These are phyloP conservation scores for Turritopsis dohrnii DNA, from an alignment of 30 jellyfish, hydroid and myxozoan species.

Conservation along the genomic window DNA sequence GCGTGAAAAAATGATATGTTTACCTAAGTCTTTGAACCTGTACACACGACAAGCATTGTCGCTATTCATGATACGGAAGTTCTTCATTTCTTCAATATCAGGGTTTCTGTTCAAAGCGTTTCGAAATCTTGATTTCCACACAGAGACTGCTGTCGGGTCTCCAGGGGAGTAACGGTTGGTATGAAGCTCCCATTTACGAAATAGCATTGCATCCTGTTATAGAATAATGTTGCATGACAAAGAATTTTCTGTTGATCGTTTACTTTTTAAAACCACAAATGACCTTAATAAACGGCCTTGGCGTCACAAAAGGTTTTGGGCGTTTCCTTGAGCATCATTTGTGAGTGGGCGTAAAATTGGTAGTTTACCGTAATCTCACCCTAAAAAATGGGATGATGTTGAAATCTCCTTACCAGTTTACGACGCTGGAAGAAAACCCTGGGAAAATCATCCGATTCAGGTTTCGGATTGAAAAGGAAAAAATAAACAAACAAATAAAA, in stretches of 20 bases:
- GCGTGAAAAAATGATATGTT: background rate
- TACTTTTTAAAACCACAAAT: background rate
- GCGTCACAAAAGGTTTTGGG: no score
- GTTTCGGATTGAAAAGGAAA: no score
- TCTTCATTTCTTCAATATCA: conserved; percentile 65
- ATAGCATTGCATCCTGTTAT: conserved; percentile 12
- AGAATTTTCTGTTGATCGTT: background rate
- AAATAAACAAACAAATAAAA: no score
- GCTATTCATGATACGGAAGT: conserved; percentile 50
- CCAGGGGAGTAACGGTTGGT: conserved; percentile 68
- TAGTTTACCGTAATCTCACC: no score
- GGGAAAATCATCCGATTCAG: no score
- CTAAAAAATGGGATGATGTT: no score
- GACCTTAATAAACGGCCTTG: no score
- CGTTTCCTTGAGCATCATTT: no score
- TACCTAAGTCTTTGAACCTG: conserved; percentile 13
- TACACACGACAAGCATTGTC: conserved; percentile 77
- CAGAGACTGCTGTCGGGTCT: conserved; percentile 77
- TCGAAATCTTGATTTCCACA: conserved; percentile 88
- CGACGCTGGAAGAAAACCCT: no score
- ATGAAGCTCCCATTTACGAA: conserved; percentile 89
- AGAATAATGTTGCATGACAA: background rate
- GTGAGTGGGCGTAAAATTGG: no score
- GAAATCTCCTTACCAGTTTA: no score
- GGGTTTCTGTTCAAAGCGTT: conserved; percentile 73